Base-by-base conservation (phyloP, 2,888 invertebrate species). In the Deilephila elpenor region DNA sequence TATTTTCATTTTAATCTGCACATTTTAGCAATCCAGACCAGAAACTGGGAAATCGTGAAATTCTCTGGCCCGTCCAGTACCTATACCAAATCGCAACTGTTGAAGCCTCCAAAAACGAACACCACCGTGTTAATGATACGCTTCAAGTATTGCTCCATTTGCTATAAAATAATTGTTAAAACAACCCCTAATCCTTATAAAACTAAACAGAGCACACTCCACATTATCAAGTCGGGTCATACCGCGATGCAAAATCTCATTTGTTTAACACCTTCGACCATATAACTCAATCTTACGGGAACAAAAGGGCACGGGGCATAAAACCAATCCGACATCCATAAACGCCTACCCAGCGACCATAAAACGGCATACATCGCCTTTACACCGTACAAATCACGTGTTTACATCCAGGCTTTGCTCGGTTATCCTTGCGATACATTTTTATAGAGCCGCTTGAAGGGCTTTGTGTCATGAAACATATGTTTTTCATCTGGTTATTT, bases 191-290 rank as follows among this genome's bases (percentile, higher is more conserved):
- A 11, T 44, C 8, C 1, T 44, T n/a, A n/a, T 56, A 56, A 56
- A n/a, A 56, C 56, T 56, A 37, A 64, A 32, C 37, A 64, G n/a
- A 37, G n/a, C 37, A 11, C 17, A 53, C 56, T 56, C 6, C n/a
- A n/a, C 56, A 56, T n/a, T 56, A 56, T 19, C 44, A 44, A 44
- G 44, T 44, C 56, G 61, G 32, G 14, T 44, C 51, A 67, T 67
- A 51, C 20, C 19, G 56, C 56, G 51, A 67, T 67, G 67, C 44
- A 14, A 67, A 67, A 67, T 67, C 67, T 44, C 67, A 67, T 67
- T 67, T 67, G 67, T 67, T 67, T 67, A 67, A 67, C 67, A 67
- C 67, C 67, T 67, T 51, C 25, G 67, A 25, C 11, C 67, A 67
- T 51, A 67, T 67, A 67, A 67, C 51, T 67, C 67, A 67, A 67